Evolutionary conservation across 2,113 vertebrate genomes (phyloP), one percentile per base, ranked within the genome.

Genomic region (Thinocorus orbignyianus): DNA sequence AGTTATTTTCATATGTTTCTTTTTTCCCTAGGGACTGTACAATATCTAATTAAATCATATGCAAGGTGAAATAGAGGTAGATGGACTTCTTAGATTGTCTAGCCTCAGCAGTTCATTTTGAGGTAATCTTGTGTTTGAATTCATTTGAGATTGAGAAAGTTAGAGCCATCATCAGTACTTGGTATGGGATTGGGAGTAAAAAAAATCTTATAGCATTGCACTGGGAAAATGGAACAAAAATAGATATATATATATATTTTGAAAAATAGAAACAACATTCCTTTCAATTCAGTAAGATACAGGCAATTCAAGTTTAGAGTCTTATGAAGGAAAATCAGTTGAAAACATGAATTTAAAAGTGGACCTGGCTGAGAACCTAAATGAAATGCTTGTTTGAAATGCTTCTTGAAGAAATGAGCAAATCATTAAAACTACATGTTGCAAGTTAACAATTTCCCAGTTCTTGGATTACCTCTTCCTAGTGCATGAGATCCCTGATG

Each of bases 1-100:
- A 94, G 65, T 88, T 86, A 57, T 46, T 77, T 88, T 93, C 35
- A 13, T 92, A 0, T 89, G 30, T 73, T 90, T 86, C 17, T 92
- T 76, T 90, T 96, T 86, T 31, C 52, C 48, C 14, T 74, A 88
- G 88, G 86, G 73, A 79, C 33, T 74, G 35, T 93, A 57, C 60
- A 90, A 9, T 81, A 22, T 66, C 7, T 81, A 92, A 65, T 35
- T 92, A 80, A 86, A 72, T 74, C 84, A 81, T 83, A 88, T n/a
- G 48, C 82, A 77, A 93, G 93, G 65, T 84, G 84, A 82, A 83
- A 73, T 88, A 84, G 68, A 93, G 68, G 33, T 93, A 96, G 85
- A 88, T 86, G 82, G 81, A 88, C 76, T 94, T 82, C 84, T 80
- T 96, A 94, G 80, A 68, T 88, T 93, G 80, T 90, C 72, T 93